These are phyloP conservation scores for Didymodactylos carnosus DNA, from an alignment of 2,888 invertebrate genomes.

Conservation along the genomic window DNA sequence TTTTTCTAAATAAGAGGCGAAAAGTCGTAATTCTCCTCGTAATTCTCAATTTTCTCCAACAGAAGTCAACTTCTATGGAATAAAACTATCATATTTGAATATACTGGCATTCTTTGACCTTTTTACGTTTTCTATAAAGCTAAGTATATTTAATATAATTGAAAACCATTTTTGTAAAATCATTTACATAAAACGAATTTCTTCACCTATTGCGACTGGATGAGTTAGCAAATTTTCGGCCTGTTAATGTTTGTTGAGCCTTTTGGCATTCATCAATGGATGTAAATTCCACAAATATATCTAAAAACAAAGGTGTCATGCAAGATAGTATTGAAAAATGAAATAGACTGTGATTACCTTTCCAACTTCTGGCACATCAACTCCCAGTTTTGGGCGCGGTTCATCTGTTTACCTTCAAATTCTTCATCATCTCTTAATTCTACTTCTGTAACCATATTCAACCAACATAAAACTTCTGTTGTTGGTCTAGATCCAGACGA, in stretches of 20 bases:
- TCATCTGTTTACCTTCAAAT: slow-evolving; percentile 67
- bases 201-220: too few species aligned
- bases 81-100: too few species aligned
- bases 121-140: too few species aligned
- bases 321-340: too few species aligned
- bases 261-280: slow-evolving; percentile 87
- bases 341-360: slow-evolving; percentile 57
- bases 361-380: slow-evolving; percentile 88
- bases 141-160: too few species aligned
- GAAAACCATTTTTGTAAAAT: too few species aligned
- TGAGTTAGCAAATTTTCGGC: slow-evolving; percentile 90
- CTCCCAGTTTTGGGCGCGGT: slow-evolving; percentile 82
- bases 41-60: too few species aligned
- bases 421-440: slow-evolving; percentile 90
- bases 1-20: too few species aligned
- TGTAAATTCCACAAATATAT: slow-evolving; percentile 95
- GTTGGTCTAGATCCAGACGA: slow-evolving; percentile 53
- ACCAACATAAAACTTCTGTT: slow-evolving; percentile 63
- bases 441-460: slow-evolving; percentile 91
- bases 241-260: slow-evolving; percentile 87
- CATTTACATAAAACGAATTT: too few species aligned
- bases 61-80: too few species aligned
- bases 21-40: too few species aligned
- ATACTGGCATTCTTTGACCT: too few species aligned
- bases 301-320: slow-evolving; percentile 23